Evolutionary conservation across 1,140 invertebrate species (phyloP).

Genomic region (Choristoneura fumiferana): DNA sequence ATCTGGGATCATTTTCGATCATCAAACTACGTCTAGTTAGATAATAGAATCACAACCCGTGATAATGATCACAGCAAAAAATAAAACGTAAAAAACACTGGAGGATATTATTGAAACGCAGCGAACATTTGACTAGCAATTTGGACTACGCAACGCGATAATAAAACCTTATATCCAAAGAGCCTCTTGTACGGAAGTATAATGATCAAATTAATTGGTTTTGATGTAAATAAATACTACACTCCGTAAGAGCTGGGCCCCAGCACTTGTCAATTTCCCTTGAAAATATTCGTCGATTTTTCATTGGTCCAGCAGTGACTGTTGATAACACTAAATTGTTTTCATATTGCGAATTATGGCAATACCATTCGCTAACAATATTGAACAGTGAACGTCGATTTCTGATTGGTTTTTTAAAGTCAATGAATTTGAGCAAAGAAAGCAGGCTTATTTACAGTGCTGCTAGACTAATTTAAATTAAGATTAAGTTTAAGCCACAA

Average conservation of each 20-base stretch:
- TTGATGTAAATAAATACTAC: conserved; percentile 75
- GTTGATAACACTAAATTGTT: conserved; percentile 30
- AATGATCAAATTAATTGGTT: conserved; percentile 41
- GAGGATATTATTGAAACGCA: neutral
- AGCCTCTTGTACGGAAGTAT: conserved; percentile 21
- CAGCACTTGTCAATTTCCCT: conserved; percentile 68
- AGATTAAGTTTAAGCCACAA: no score
- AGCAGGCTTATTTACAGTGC: neutral
- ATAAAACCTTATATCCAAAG: conserved; percentile 23
- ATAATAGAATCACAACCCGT: conserved; percentile 40
- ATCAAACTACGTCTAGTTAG: conserved; percentile 51
- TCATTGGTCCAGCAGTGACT: conserved; percentile 54
- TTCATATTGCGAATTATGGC: conserved; percentile 8
- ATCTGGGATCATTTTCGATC: conserved; percentile 67
- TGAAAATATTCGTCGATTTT: conserved; percentile 63
- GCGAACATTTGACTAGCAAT: conserved; percentile 14
- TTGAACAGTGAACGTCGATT: neutral
- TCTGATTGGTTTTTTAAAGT: neutral
- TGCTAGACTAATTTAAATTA: neutral
- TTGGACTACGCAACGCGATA: conserved; percentile 33
- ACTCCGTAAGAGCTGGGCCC: conserved; percentile 37
- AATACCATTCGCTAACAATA: neutral
- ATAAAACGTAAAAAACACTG: conserved; percentile 14
- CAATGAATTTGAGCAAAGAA: neutral
- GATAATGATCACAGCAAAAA: conserved; percentile 25